Conservation (phyloP, 2,797 vertebrate genomes). For the Toxotes lorentzi region DNA sequence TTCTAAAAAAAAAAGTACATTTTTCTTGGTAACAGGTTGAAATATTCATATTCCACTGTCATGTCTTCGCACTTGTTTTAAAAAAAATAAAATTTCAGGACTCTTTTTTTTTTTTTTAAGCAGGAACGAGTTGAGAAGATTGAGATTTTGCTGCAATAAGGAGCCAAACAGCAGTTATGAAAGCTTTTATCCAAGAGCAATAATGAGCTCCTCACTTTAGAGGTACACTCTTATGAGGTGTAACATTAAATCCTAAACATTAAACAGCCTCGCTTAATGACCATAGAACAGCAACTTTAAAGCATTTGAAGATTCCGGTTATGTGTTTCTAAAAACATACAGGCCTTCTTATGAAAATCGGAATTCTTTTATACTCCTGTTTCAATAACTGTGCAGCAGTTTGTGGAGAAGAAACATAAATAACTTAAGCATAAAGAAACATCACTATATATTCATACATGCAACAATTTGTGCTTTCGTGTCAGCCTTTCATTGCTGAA, state of each 20-base stretch:
- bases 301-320: slow-evolving; percentile 7
- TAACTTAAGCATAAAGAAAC: slow-evolving; percentile 18
- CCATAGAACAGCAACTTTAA: slow-evolving; percentile 24
- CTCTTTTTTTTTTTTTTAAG: slow-evolving; percentile 4
- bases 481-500: slow-evolving; percentile 40
- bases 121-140: slow-evolving; percentile 10
- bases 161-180: slow-evolving; percentile 31
- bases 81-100: background rate
- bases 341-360: slow-evolving; percentile 41
- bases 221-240: slow-evolving; percentile 44
- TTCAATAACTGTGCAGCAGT: slow-evolving; percentile 6
- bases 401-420: slow-evolving; percentile 19
- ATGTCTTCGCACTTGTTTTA: background rate
- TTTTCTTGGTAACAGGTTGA: background rate
- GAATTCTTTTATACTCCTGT: background rate
- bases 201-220: slow-evolving; percentile 33
- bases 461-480: slow-evolving; percentile 25
- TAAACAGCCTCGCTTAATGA: slow-evolving; percentile 19
- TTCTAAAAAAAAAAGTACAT: background rate
- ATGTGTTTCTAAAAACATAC: slow-evolving; percentile 24
- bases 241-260: slow-evolving; percentile 27
- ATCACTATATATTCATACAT: slow-evolving; percentile 13
- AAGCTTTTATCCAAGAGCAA: slow-evolving; percentile 31
- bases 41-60: background rate
- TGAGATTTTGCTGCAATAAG: background rate